A percentile compares a stretch with the other conserved stretches of the same genome.
These are phyloP conservation scores for Rhagonycha fulva DNA, from an alignment of 2,888 invertebrate species.

Conservation along the genomic window DNA sequence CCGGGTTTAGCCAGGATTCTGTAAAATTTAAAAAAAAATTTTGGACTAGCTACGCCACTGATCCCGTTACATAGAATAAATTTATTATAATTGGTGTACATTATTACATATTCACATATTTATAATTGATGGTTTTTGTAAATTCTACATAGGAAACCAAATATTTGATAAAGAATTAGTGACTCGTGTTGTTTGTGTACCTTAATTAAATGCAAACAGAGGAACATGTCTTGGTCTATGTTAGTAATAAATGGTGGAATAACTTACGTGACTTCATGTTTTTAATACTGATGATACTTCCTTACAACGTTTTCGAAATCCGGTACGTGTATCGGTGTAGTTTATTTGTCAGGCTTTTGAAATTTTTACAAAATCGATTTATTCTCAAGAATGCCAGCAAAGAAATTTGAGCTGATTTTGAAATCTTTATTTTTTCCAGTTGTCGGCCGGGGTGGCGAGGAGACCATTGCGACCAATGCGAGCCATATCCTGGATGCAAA, in stretches of 20 bases:
- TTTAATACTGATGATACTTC: slow-evolving; percentile 36
- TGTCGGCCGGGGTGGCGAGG: slow-evolving; percentile 95
- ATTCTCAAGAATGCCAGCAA: not conserved
- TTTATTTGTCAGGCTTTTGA: slow-evolving; percentile 17
- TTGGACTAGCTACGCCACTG: not conserved
- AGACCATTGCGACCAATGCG: slow-evolving; percentile 88
- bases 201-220: slow-evolving; percentile 28
- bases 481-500: slow-evolving; percentile 94
- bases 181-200: slow-evolving; percentile 24
- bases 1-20: too few species aligned
- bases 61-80: not conserved
- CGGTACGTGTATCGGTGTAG: slow-evolving; percentile 31
- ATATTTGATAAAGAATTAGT: slow-evolving; percentile 11
- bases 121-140: slow-evolving; percentile 16
- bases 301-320: slow-evolving; percentile 33
- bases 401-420: not conserved
- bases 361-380: not conserved
- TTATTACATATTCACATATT: slow-evolving; percentile 6
- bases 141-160: slow-evolving; percentile 3
- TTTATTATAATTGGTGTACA: not conserved
- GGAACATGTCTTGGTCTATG: slow-evolving; percentile 26
- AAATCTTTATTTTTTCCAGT: slow-evolving; percentile 56
- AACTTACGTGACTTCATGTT: slow-evolving; percentile 40
- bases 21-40: too few species aligned
- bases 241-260: slow-evolving; percentile 32